phyloP scores from a whole-genome alignment of 2,888 invertebrate species.

The Ophion obscuratus region DNA sequence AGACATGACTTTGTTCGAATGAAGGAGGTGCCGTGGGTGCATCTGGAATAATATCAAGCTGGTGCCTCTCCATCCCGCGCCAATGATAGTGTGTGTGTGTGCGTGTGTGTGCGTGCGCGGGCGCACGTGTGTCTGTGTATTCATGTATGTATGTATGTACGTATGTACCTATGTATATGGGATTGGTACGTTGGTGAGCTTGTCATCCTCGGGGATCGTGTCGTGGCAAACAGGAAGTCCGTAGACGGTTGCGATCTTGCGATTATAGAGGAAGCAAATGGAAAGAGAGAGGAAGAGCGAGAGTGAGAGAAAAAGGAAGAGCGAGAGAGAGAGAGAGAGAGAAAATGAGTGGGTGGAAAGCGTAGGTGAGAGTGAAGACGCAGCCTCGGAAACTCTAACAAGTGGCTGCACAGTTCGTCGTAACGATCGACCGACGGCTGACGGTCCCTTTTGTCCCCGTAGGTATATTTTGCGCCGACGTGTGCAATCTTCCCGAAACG shows the following conservation, averaged over 20 bases:
- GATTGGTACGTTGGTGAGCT: not conserved
- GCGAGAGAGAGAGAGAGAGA: not conserved
- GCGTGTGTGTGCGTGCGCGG: no score
- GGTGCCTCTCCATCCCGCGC: no score
- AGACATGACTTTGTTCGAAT: not conserved
- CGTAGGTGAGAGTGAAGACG: conserved; percentile 69
- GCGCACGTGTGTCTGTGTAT: no score
- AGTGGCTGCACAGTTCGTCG: conserved; percentile 75
- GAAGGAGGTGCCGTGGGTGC: not conserved
- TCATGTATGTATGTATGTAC: not conserved
- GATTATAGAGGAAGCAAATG: not conserved
- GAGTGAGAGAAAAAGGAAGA: conserved; percentile 3
- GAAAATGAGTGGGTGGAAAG: conserved; percentile 43
- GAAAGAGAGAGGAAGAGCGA: no score
- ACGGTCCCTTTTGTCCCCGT: conserved; percentile 66
- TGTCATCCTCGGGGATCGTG: conserved; percentile 18
- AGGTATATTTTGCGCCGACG: conserved; percentile 39
- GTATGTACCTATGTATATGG: no score
- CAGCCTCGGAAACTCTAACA: conserved; percentile 74
- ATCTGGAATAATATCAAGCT: conserved; percentile 2
- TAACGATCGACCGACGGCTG: conserved; percentile 76
- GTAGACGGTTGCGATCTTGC: conserved; percentile 1
- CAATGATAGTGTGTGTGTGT: no score
- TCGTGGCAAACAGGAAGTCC: not conserved
- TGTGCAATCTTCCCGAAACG: conserved; percentile 9